Percentiles rank a stretch among this genome's conserved stretches.
phyloP scores from a whole-genome alignment of 1,140 invertebrate genomes.

The Drosophila lacertosa region DNA sequence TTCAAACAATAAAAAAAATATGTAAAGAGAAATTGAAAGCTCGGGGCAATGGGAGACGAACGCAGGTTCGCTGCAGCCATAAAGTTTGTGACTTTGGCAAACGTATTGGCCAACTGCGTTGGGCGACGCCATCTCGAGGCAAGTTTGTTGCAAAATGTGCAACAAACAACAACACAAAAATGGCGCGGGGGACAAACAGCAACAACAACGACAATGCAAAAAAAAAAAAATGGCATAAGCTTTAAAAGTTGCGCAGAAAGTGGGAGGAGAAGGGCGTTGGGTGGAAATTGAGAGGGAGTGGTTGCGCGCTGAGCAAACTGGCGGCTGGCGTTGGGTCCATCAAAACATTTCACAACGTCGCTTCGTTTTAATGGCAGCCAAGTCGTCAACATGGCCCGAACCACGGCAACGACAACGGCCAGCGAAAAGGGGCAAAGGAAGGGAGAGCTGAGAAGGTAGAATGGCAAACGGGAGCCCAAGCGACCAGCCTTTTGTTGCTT shows the following conservation, averaged over 20 bases:
- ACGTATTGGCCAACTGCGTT: slow-evolving; percentile 23
- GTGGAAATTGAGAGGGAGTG: neutral
- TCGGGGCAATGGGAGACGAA: slow-evolving; percentile 21
- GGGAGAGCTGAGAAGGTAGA: neutral
- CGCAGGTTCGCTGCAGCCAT: slow-evolving; percentile 39
- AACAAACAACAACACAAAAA: slow-evolving; percentile 28
- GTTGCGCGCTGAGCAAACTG: slow-evolving; percentile 10
- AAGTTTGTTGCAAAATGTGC: slow-evolving; percentile 76
- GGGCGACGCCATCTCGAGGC: slow-evolving; percentile 26
- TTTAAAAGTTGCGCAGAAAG: slow-evolving; percentile 33
- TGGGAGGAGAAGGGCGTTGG: slow-evolving; percentile 5
- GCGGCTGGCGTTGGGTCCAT: slow-evolving; percentile 56
- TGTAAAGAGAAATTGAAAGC: slow-evolving; percentile 68
- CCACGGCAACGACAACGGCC: slow-evolving; percentile 7
- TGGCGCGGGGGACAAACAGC: neutral
- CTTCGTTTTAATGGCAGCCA: slow-evolving; percentile 69
- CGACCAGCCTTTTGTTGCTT: slow-evolving; percentile 67
- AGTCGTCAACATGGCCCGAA: slow-evolving; percentile 27
- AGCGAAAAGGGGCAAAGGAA: too few species aligned
- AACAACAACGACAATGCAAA: neutral
- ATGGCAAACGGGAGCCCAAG: slow-evolving; percentile 24
- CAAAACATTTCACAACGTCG: slow-evolving; percentile 71
- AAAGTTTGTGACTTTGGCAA: slow-evolving; percentile 63
- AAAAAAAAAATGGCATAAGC: slow-evolving; percentile 10
- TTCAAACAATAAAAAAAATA: slow-evolving; percentile 72